phyloP scores from a whole-genome alignment of 2,113 vertebrate species.

The Turnix velox region DNA sequence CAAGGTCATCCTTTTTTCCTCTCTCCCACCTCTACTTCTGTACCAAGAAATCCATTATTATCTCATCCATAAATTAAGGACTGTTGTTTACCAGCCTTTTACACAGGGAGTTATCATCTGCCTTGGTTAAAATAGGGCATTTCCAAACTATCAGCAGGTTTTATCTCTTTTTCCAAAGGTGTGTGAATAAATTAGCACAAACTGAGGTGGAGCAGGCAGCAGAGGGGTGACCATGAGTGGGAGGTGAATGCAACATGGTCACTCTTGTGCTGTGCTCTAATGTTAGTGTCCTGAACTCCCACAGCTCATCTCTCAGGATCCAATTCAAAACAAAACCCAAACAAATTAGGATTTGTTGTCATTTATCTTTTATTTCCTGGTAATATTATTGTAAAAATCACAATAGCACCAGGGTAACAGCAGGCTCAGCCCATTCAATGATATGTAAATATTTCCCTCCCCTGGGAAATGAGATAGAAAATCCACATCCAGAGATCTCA shows the following conservation, averaged over 20 bases:
- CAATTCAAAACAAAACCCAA: not conserved
- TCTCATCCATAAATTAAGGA: not conserved
- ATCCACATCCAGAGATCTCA: not conserved
- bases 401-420: not conserved
- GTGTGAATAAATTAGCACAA: not conserved
- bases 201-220: not conserved
- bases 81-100: not conserved
- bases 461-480: constrained; percentile 18
- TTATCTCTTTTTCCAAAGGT: not conserved
- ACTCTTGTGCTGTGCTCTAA: not conserved
- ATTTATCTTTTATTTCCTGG: not conserved
- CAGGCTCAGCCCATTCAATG: not conserved
- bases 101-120: not conserved
- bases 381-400: not conserved
- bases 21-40: not conserved
- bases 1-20: not conserved
- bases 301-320: not conserved
- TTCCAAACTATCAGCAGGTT: not conserved
- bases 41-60: not conserved
- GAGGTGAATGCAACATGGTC: not conserved
- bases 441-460: constrained; percentile 27
- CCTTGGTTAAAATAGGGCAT: not conserved
- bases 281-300: not conserved
- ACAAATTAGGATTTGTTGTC: not conserved
- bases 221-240: not conserved